Base-by-base conservation (phyloP, 2,888 invertebrate species). In the Formica aserva region DNA sequence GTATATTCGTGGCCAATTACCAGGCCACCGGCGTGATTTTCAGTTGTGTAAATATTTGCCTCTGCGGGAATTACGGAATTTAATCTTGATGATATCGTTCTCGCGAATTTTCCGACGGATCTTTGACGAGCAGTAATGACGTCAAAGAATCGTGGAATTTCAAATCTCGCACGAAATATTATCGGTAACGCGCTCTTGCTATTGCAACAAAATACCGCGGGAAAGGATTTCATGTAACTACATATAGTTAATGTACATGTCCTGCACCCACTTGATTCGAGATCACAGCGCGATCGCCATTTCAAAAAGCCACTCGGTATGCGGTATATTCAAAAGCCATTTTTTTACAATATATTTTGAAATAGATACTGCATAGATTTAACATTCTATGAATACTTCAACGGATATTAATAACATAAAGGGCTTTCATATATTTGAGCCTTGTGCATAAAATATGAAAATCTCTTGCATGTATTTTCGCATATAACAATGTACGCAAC, bases 81-180 rank as follows among this genome's bases (percentile, higher is more conserved):
- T 60, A 72, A 72, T 80, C 78, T 80, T 72, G 60, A 22, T 72
- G 35, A 55, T 80, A 62, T 15, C 60, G n/a, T 71, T 78, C 15
- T 60, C 72, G 45, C 26, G 60, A 60, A 60, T 72, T 71, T 80
- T 60, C 45, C n/a, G 22, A 38, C 77, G 48, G 66, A 84, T 83
- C 89, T 86, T 88, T 87, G 82, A 75, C 60, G 60, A 48, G 29
- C 41, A 48, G 62, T 83, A 88, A 85, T 87, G 83, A 84, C 85
- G 80, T 89, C 83, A 88, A 87, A 88, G 88, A 74, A 80, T 60
- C 41, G 57, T 41, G 87, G 78, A 88, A 82, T 88, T 88, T 86
- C 80, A 84, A 85, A 84, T 86, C 69, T 72, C 66, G 29, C 74
- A 29, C 8, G 52, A 52, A n/a, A 60, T 57, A 62, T 88, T 82